Conservation (phyloP, 92 coral and sea anemone genomes). For the Galaxea fascicularis region DNA sequence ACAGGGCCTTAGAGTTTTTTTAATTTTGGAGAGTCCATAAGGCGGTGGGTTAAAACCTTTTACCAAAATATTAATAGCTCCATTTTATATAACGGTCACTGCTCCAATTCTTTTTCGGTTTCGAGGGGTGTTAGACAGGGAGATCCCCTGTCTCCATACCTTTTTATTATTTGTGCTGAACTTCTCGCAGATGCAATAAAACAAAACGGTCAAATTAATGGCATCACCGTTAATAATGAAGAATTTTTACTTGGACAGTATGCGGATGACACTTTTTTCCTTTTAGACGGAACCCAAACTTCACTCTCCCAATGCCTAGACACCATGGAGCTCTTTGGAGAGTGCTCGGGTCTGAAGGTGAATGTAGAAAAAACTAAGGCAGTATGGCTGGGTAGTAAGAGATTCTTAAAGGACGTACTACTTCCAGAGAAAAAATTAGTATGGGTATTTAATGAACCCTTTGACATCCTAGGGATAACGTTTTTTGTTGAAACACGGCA, state of each 20-base stretch:
- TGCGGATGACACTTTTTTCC: slow-evolving; percentile 36
- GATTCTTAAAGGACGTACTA: slow-evolving; percentile 22
- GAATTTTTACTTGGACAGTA: slow-evolving; percentile 38
- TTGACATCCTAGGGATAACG: slow-evolving; percentile 17
- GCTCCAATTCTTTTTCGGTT: too few relatives aligned
- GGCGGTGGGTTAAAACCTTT: slow-evolving; percentile 23
- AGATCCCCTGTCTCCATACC: too few relatives aligned
- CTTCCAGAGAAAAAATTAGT: slow-evolving; percentile 31
- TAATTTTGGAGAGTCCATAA: slow-evolving; percentile 32
- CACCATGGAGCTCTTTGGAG: background rate
- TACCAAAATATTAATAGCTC: background rate
- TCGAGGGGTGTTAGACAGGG: too few relatives aligned
- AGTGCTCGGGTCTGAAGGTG: slow-evolving; percentile 29
- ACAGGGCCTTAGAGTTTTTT: slow-evolving; percentile 28
- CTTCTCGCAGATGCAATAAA: too few relatives aligned
- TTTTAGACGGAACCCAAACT: slow-evolving; percentile 30
- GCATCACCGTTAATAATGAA: slow-evolving; percentile 12
- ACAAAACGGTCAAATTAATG: slow-evolving; percentile 4
- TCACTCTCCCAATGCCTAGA: background rate
- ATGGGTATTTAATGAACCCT: slow-evolving; percentile 29
- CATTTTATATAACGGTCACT: too few relatives aligned
- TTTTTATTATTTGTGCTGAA: too few relatives aligned
- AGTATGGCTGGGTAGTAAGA: slow-evolving; percentile 27
- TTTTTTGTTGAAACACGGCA: slow-evolving; percentile 1
- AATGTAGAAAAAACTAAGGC: slow-evolving; percentile 33